Conservation (phyloP, 2,797 vertebrate genomes). For the Furcifer pardalis region DNA sequence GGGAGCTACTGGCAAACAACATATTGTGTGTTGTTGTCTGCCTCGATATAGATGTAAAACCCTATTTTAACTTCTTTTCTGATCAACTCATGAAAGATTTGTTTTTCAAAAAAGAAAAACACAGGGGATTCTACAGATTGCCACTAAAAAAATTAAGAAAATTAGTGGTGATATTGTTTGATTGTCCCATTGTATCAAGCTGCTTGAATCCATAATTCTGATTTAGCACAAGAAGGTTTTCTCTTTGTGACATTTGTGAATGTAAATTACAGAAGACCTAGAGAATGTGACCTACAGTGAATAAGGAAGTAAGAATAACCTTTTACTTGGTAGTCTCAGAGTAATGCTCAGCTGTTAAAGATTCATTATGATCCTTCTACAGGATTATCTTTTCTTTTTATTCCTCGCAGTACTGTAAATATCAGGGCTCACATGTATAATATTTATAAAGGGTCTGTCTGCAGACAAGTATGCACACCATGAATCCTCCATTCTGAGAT, state of each 20-base stretch:
- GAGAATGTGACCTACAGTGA: neutral
- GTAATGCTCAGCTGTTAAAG: neutral
- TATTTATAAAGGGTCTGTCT: neutral
- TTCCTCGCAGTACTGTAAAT: neutral
- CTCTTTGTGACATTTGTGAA: conserved; percentile 5
- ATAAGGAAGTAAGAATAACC: conserved; percentile 5
- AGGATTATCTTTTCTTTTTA: neutral
- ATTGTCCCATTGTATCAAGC: neutral
- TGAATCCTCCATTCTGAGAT: neutral
- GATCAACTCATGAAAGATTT: neutral
- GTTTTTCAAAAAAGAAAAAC: neutral
- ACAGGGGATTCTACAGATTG: neutral
- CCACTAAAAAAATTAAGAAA: neutral
- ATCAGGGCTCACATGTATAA: conserved; percentile 5
- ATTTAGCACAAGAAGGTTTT: neutral
- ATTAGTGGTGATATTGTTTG: neutral
- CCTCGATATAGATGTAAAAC: neutral
- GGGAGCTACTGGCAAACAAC: no score
- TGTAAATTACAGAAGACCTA: neutral
- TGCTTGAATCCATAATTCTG: neutral
- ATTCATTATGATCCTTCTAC: conserved; percentile 5
- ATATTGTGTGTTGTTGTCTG: no score
- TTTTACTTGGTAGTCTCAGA: conserved; percentile 4
- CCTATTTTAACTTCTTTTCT: neutral
- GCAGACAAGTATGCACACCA: neutral